Percentiles rank a stretch among this genome's conserved stretches.
Conservation (phyloP, 1,140 invertebrate genomes). For the Drosophila lacteicornis region DNA sequence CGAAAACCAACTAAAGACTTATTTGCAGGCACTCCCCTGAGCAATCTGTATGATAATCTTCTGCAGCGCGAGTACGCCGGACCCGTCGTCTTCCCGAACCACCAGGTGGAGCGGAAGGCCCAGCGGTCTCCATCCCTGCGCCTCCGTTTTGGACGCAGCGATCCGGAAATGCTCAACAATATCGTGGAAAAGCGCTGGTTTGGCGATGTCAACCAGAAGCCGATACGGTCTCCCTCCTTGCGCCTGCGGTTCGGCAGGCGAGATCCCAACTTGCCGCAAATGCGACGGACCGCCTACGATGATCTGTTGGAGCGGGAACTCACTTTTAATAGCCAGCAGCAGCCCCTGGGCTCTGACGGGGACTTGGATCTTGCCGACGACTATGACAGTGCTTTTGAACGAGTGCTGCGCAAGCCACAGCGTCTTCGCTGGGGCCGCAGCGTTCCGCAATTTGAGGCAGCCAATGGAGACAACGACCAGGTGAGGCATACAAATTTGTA, state of each 20-base stretch:
- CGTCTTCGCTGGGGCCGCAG: slow-evolving; percentile 79
- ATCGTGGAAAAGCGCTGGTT: slow-evolving; percentile 81
- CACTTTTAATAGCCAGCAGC: slow-evolving; percentile 58
- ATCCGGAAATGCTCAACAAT: slow-evolving; percentile 85
- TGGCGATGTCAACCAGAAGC: slow-evolving; percentile 85
- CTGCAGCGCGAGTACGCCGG: slow-evolving; percentile 83
- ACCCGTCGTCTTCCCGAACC: slow-evolving; percentile 84
- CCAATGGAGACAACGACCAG: slow-evolving; percentile 45
- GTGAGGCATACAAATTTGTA: slow-evolving; percentile 24
- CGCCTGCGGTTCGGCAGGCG: slow-evolving; percentile 88
- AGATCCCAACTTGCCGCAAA: slow-evolving; percentile 86
- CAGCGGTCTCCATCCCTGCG: slow-evolving; percentile 89
- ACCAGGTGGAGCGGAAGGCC: slow-evolving; percentile 90
- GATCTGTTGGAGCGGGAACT: slow-evolving; percentile 68
- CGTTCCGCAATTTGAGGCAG: slow-evolving; percentile 40
- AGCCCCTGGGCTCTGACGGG: slow-evolving; percentile 10
- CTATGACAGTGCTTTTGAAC: slow-evolving; percentile 56
- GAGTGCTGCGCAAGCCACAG: slow-evolving; percentile 75
- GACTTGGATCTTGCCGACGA: slow-evolving; percentile 50
- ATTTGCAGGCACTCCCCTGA: slow-evolving; percentile 58
- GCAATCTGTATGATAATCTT: slow-evolving; percentile 77
- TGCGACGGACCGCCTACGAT: slow-evolving; percentile 69
- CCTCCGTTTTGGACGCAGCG: slow-evolving; percentile 90
- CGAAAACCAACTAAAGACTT: neutral
- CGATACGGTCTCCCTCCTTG: slow-evolving; percentile 87